Base-by-base conservation (phyloP, 2,113 vertebrate species). In the Condylura cristata region DNA sequence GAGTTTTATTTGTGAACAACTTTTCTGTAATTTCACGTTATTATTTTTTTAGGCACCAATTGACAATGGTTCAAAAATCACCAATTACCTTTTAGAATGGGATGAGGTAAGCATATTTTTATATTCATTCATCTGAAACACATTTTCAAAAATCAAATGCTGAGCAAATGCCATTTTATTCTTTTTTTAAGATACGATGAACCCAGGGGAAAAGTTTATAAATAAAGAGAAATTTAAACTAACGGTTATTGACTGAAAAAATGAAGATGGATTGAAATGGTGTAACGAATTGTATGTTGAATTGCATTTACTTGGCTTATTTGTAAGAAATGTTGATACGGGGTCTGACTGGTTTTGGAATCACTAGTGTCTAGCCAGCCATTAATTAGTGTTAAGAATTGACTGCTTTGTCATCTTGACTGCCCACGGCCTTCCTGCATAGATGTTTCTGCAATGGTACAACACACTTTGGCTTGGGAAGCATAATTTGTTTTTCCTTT, bases 21-120 rank as follows among this genome's bases (percentile, higher is more conserved):
- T 60, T 60, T 98, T 94, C 78, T 72, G 95, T 95, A 86, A 95
- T 96, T 66, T 95, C 34, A 63, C 89, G 82, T 87, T 94, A 0
- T 95, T 96, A 17, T 97, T 80, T 91, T 98, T 48, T 2, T 98
- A 99, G 99, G 98, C 99, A 78, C 99, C 99, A 46, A 97, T 98
- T 83, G 99, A 99, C 98, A 99, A 99, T 79, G 99, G 99, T 98
- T 99, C 99, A 97, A 99, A 99, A 99, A 99, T 99, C 98, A 99
- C 99, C 98, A 99, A 98, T 98, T 99, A 99, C 98, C 98, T 99
- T 98, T 98, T 99, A 95, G 99, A 99, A 97, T 99, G 99, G 99
- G 99, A 99, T 97, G 99, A 99, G 99, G 99, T 99, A 98, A 98
- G 98, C 44, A 71, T 90, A 65, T 93, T 85, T 90, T 81, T 58